These are phyloP conservation scores for Drosophila punjabiensis DNA, from an alignment of 1,140 invertebrate species.

Conservation along the genomic window DNA sequence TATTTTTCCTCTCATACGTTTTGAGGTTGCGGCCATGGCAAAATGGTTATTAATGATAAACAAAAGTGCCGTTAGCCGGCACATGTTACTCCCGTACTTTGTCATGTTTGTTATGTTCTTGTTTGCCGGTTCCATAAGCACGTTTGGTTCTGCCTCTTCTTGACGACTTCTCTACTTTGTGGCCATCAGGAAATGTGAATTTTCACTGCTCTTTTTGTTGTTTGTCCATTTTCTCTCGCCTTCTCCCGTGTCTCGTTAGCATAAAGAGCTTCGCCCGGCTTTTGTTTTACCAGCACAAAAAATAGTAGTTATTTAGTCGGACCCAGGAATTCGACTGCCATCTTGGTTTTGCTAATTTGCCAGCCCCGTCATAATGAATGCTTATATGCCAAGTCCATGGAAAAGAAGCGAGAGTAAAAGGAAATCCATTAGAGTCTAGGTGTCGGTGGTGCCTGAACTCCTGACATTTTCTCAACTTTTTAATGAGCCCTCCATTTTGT, in stretches of 20 bases:
- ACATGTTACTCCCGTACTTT: conserved; percentile 29
- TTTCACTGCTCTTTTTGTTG: conserved; percentile 29
- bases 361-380: conserved; percentile 48
- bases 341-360: conserved; percentile 55
- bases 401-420: conserved; percentile 8
- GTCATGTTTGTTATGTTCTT: conserved; percentile 40
- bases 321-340: not conserved
- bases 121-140: conserved; percentile 44
- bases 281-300: conserved; percentile 26
- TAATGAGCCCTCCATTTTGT: conserved; percentile 40
- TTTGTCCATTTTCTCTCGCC: conserved; percentile 9
- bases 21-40: conserved; percentile 16
- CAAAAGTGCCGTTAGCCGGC: conserved; percentile 54
- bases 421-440: conserved; percentile 43
- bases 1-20: conserved; percentile 1
- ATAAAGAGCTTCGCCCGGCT: conserved; percentile 9
- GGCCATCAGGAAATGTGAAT: conserved; percentile 34
- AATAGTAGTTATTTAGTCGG: not conserved
- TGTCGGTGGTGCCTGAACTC: conserved; percentile 45
- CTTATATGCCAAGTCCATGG: conserved; percentile 1
- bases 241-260: conserved; percentile 36
- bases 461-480: conserved; percentile 59
- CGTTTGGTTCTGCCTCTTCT: conserved; percentile 28
- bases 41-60: conserved; percentile 61
- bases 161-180: conserved; percentile 25